A percentile compares a stretch with the other conserved stretches of the same genome.
These are phyloP conservation scores for Elymnias hypermnestra DNA, from an alignment of 1,140 invertebrate species.

Conservation along the genomic window DNA sequence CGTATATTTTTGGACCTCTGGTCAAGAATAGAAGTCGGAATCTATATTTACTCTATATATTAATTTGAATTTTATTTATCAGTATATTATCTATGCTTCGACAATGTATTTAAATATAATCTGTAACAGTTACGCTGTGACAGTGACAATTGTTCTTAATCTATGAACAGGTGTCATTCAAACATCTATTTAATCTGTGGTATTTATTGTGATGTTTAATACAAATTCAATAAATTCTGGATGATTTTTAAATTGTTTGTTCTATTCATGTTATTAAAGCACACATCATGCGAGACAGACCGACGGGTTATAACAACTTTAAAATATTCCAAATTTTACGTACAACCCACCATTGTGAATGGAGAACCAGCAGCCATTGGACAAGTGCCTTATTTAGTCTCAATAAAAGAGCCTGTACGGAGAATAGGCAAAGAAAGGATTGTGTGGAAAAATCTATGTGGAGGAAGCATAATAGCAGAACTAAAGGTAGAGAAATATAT, in stretches of 20 bases:
- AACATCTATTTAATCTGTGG: too few relatives aligned
- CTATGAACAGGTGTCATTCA: too few relatives aligned
- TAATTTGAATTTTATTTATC: too few relatives aligned
- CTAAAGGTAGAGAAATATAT: slow-evolving; percentile 20
- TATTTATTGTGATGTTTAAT: neutral
- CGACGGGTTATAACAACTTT: slow-evolving; percentile 39
- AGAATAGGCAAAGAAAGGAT: slow-evolving; percentile 15
- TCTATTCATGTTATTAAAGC: slow-evolving; percentile 7
- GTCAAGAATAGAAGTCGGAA: too few relatives aligned
- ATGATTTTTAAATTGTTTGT: slow-evolving; percentile 25
- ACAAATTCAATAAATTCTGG: slow-evolving; percentile 6
- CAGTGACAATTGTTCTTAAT: too few relatives aligned
- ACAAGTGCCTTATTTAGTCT: slow-evolving; percentile 42
- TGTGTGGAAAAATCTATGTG: slow-evolving; percentile 44
- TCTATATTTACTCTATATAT: too few relatives aligned
- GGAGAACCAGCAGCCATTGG: slow-evolving; percentile 23
- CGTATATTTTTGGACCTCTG: too few relatives aligned
- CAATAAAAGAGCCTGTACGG: slow-evolving; percentile 31
- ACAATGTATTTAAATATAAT: too few relatives aligned
- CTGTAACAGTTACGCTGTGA: too few relatives aligned
- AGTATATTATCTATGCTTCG: too few relatives aligned
- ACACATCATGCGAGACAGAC: slow-evolving; percentile 26
- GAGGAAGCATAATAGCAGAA: slow-evolving; percentile 42
- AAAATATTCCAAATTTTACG: slow-evolving; percentile 36
- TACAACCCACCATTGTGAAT: slow-evolving; percentile 33